A percentile compares a stretch with the other conserved stretches of the same genome.
These are phyloP conservation scores for Ceyx cyanopectus DNA, from an alignment of 2,113 vertebrate genomes.

Conservation along the genomic window DNA sequence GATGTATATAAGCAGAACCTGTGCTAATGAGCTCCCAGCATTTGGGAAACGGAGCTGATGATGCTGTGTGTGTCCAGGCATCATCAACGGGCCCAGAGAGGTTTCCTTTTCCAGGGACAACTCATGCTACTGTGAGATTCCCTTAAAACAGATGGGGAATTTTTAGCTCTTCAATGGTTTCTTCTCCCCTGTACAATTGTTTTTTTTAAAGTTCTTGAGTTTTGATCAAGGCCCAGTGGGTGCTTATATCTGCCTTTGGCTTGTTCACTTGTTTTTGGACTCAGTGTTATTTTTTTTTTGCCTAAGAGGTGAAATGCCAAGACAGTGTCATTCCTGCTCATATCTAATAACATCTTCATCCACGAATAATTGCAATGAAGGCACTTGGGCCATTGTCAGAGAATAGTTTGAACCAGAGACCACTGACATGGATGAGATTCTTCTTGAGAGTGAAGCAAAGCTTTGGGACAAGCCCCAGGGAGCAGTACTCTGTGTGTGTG, in stretches of 20 bases:
- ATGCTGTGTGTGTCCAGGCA: background rate
- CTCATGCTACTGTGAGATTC: background rate
- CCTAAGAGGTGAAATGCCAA: background rate
- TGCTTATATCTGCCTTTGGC: constrained; percentile 4
- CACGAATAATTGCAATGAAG: background rate
- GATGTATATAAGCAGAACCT: background rate
- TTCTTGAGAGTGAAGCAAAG: background rate
- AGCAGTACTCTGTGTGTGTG: background rate
- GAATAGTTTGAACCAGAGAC: background rate
- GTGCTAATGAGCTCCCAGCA: background rate
- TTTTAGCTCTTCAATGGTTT: background rate
- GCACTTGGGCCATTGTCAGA: background rate
- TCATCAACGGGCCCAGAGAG: background rate
- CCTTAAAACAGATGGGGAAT: background rate
- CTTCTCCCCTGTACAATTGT: background rate
- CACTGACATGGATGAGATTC: background rate
- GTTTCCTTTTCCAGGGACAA: background rate
- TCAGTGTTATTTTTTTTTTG: background rate
- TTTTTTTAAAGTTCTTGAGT: constrained; percentile 20
- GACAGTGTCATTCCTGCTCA: background rate
- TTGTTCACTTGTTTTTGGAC: background rate
- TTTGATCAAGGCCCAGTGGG: background rate
- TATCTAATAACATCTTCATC: constrained; percentile 6
- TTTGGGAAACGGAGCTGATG: background rate
- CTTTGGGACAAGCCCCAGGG: background rate